These are phyloP conservation scores for Bubo blakistoni DNA, from an alignment of 2,113 vertebrate genomes.

Conservation along the genomic window DNA sequence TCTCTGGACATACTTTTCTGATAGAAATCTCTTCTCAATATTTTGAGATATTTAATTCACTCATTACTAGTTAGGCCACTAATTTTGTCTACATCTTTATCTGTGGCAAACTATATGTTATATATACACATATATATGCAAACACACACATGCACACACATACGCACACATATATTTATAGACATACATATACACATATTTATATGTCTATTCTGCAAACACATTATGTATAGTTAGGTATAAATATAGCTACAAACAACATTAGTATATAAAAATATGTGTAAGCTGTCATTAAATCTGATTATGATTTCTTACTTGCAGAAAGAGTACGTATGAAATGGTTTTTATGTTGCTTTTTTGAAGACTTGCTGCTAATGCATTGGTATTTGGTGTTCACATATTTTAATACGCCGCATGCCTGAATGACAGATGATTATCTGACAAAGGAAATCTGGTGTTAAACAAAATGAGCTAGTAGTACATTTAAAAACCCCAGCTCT, in stretches of 20 bases:
- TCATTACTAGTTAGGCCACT: background rate
- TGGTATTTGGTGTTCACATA: constrained; percentile 54
- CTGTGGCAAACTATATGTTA: background rate
- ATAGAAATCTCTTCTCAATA: background rate
- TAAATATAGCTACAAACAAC: background rate
- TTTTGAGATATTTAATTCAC: background rate
- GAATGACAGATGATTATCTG: constrained; percentile 78
- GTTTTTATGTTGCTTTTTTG: constrained; percentile 29
- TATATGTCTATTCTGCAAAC: constrained; percentile 37
- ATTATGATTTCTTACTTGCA: constrained; percentile 60
- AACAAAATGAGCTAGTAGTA: constrained; percentile 69
- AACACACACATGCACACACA: background rate
- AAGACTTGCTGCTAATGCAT: constrained; percentile 41
- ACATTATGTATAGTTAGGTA: constrained; percentile 8
- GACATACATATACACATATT: background rate
- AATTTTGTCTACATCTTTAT: background rate
- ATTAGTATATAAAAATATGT: constrained; percentile 7
- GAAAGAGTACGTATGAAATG: background rate
- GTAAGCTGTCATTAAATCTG: constrained; percentile 46
- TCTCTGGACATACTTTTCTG: background rate
- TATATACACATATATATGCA: background rate
- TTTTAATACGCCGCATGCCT: constrained; percentile 52
- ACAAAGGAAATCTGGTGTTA: constrained; percentile 75
- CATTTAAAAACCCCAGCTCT: constrained; percentile 65
- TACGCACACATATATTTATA: background rate